These are phyloP conservation scores for Acutogordius australiensis DNA, from an alignment of 2,888 invertebrate genomes.

Conservation along the genomic window DNA sequence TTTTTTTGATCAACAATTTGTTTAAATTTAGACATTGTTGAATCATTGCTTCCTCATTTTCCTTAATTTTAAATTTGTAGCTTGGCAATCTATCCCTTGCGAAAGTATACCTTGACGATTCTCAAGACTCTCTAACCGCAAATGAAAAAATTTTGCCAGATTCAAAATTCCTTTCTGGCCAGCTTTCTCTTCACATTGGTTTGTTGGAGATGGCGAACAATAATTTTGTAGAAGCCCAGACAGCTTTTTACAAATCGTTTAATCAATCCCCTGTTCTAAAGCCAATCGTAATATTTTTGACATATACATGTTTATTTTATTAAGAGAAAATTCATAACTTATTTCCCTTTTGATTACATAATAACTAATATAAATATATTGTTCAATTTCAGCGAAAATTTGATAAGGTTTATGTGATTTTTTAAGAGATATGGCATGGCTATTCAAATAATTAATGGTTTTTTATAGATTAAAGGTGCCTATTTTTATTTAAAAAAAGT, in stretches of 20 bases:
- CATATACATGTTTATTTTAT: no score
- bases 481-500: no score
- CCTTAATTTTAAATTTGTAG: not conserved
- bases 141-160: no score
- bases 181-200: not conserved
- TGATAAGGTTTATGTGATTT: no score
- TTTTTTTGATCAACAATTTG: not conserved
- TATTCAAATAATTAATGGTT: no score
- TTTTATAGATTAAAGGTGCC: no score
- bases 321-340: no score
- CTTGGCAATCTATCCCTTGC: not conserved
- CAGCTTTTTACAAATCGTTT: not conserved
- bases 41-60: not conserved
- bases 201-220: not conserved
- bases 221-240: not conserved
- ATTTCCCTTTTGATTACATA: no score
- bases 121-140: not conserved
- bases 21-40: not conserved
- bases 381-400: no score
- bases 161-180: not conserved
- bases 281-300: not conserved
- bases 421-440: no score
- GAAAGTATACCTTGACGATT: not conserved
- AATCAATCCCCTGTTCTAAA: not conserved
- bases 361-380: no score